Evolutionary conservation across 2,797 vertebrate species (phyloP).

Genomic region (Peromyscus melanophrys): DNA sequence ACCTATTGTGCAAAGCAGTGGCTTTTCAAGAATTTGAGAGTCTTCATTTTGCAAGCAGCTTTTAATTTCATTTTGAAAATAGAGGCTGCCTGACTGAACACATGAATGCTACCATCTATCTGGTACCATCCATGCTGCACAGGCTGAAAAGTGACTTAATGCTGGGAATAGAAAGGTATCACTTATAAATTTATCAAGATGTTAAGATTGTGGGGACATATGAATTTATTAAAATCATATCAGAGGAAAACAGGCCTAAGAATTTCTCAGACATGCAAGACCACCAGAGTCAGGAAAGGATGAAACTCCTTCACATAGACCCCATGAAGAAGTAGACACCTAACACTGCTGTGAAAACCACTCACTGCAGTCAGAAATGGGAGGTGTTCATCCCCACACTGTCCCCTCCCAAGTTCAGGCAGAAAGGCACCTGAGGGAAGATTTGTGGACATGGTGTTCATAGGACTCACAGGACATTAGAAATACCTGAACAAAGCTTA

Average conservation of each 20-base stretch:
- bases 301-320: background rate
- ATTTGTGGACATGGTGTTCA: constrained; percentile 27
- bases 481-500: constrained; percentile 18
- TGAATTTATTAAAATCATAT: background rate
- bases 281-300: background rate
- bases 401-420: too few species aligned
- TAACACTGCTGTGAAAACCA: background rate
- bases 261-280: background rate
- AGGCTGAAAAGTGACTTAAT: background rate
- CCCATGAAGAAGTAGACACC: background rate
- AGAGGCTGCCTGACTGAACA: background rate
- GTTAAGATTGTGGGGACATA: background rate
- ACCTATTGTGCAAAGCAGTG: background rate
- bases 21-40: background rate
- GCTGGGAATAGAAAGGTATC: background rate
- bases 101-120: background rate
- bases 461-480: background rate
- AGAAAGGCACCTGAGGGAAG: background rate
- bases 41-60: background rate
- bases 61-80: background rate
- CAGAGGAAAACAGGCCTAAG: background rate
- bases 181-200: background rate
- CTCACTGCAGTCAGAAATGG: background rate
- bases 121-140: too few species aligned
- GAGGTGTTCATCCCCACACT: background rate